Evolutionary conservation across 2,113 vertebrate species (phyloP), one percentile per base, ranked within the genome.

Genomic region (Pteropus alecto): DNA sequence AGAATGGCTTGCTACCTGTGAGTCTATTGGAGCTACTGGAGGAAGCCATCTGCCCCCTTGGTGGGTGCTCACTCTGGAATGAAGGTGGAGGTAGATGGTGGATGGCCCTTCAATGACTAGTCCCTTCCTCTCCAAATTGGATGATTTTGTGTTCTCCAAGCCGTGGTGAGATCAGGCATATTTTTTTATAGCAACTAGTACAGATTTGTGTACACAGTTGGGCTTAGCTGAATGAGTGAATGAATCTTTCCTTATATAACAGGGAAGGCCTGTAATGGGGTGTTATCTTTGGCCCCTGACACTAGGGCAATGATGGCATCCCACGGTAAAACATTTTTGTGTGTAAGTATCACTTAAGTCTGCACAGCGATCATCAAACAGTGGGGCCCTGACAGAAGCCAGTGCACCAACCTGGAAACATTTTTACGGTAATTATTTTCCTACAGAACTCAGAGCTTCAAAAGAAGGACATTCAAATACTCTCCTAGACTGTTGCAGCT

Each of bases 281-380:
- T 87, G 41, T 95, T 87, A 61, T 94, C 79, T 77, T 97, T 96
- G 94, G 84, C 88, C 87, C 85, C 85, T 93, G 76, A 93, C 74
- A 76, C 43, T 15, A n/a, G 63, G 24, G 51, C 43, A 95, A 79
- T 60, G 74, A 95, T 95, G 97, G 70, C 1, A 0, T 85, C 65
- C 65, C 65, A n/a, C 65, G 87, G 76, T 92, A 78, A 95, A 95
- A 93, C 81, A 90, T 79, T 88, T 97, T 87, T 97, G 56, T 16
- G n/a, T 94, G 88, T 96, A 97, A 97, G 94, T 92, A 93, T 95
- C 93, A 96, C 88, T 98, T 93, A 95, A 95, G 88, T 90, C 91
- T 71, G 70, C 90, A 93, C 35, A 94, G 74, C 16, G 28, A 33
- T 95, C 96, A 93, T 97, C 90, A 96, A 97, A 96, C 94, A 90